Percentiles rank a stretch among this genome's conserved stretches.
phyloP scores from a whole-genome alignment of 2,888 invertebrate species.

The Agapostemon virescens region DNA sequence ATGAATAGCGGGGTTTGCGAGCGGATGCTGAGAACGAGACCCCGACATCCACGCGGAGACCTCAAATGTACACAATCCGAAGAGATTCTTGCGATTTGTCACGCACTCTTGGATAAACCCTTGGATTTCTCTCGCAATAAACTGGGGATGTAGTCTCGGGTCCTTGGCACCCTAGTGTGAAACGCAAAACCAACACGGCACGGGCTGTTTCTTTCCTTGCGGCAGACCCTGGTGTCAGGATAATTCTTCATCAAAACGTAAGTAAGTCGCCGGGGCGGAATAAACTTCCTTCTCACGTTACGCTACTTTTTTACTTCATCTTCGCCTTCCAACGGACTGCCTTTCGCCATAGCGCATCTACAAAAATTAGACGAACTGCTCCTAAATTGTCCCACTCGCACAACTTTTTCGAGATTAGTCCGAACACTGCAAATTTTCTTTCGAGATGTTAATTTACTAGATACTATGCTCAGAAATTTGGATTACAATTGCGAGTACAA shows the following conservation, averaged over 20 bases:
- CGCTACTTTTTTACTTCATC: neutral
- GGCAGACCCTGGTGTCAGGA: neutral
- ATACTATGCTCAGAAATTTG: too few species aligned
- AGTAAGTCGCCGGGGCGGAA: neutral
- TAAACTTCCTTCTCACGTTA: neutral
- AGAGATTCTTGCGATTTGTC: constrained; percentile 34
- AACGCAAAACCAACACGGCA: constrained; percentile 20
- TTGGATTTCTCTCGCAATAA: constrained; percentile 22
- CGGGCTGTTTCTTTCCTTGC: neutral
- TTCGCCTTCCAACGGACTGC: neutral
- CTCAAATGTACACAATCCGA: constrained; percentile 23
- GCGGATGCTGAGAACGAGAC: neutral
- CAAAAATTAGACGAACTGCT: neutral
- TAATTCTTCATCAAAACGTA: constrained; percentile 8
- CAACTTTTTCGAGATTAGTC: too few species aligned
- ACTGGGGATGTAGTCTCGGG: constrained; percentile 16
- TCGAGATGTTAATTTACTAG: too few species aligned
- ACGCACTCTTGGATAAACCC: constrained; percentile 35
- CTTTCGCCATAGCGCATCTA: neutral
- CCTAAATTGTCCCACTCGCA: neutral
- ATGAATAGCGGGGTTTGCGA: neutral
- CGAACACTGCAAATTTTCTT: too few species aligned
- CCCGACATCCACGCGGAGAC: neutral
- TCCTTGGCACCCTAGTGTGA: constrained; percentile 27
- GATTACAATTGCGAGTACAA: too few species aligned